Evolutionary conservation across 2,113 vertebrate genomes (phyloP).

Genomic region (Tragelaphus buxtoni): DNA sequence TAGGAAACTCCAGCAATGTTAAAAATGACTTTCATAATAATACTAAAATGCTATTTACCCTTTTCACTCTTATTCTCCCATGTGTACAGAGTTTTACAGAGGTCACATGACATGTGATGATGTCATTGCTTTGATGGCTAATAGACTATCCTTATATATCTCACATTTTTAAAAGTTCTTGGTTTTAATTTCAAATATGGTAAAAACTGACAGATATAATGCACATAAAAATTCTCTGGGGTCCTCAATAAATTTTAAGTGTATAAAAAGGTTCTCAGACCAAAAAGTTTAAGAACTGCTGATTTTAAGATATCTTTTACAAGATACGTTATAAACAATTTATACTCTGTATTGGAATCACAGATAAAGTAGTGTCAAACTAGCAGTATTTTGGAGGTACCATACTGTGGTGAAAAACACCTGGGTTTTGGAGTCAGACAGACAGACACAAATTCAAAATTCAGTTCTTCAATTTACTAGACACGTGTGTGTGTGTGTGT

Average conservation of each 20-base stretch:
- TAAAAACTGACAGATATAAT: background rate
- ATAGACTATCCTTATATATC: background rate
- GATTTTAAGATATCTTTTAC: background rate
- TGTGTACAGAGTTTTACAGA: background rate
- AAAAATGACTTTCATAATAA: conserved; percentile 23
- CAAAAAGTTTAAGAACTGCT: background rate
- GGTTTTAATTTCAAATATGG: conserved; percentile 21
- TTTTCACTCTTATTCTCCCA: background rate
- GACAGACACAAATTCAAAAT: background rate
- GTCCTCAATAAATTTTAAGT: background rate
- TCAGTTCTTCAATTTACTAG: background rate
- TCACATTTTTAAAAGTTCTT: background rate
- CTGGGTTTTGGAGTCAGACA: background rate
- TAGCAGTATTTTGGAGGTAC: background rate
- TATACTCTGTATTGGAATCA: background rate
- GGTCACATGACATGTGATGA: background rate
- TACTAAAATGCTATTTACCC: background rate
- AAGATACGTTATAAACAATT: background rate
- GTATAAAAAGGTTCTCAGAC: background rate
- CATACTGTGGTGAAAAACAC: background rate
- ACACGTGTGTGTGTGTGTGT: background rate
- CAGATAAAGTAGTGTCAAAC: background rate
- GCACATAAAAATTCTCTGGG: background rate
- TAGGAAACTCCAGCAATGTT: background rate
- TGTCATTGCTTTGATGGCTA: background rate